Evolutionary conservation across 2,113 vertebrate genomes (phyloP), one percentile per base, ranked within the genome.

Genomic region (Ammodytes marinus): DNA sequence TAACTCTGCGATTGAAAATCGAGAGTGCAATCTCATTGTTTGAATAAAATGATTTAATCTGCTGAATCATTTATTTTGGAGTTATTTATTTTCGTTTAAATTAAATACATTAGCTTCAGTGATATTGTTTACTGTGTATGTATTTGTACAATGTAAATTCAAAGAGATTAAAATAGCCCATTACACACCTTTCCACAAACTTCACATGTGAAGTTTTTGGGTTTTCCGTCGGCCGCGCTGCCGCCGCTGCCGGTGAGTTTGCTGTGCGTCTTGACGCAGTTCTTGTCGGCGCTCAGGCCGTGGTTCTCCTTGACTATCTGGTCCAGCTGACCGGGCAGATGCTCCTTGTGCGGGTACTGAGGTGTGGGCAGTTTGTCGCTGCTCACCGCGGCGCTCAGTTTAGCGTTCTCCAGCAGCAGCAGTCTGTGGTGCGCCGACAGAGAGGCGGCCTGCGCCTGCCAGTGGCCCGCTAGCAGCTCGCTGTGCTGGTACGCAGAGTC

Each of bases 201-300:
- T 93, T 99, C 98, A 78, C 98, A 99, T n/a, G 98, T 98, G 86
- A 99, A 99, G 93, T 97, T 97, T 88, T 99, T 99, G 72, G 97
- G 97, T 73, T 99, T 99, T 3, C 96, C 97, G 64, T 98, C 98
- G 0, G 93, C 61, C 0, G n/a, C 65, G 46, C 65, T 43, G 0
- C 93, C 64, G 73, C 94, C 58, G 75, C 90, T 81, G 85, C 86
- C 82, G 93, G 93, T 88, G 0, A 96, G 82, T 77, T 98, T 99
- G 87, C 88, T 91, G 80, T 97, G 96, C 53, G 93, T 88, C 83
- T 98, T 99, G 39, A 87, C 92, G 52, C 90, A 90, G 49, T 84
- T 96, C 79, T 97, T 96, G 64, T 98, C 96, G 1, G 93, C 88
- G 57, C 88, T 92, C 89, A 96, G 87, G 12, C 91, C 93, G 42